Conservation (phyloP, 2,888 invertebrate species). For the Pemphredon lugubris region DNA sequence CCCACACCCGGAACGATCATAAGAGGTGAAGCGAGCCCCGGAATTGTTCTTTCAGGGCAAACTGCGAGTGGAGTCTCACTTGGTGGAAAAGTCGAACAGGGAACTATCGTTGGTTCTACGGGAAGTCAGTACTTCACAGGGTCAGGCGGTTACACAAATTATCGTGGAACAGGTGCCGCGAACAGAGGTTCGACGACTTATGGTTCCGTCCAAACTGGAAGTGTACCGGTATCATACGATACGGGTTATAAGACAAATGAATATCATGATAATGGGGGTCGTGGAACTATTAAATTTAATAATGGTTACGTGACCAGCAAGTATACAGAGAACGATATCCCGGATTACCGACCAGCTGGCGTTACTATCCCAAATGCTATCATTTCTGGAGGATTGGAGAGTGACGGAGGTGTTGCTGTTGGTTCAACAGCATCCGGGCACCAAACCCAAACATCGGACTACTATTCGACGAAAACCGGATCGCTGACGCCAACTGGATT, state of each 20-base stretch:
- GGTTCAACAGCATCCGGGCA: constrained; percentile 18
- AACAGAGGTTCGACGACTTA: constrained; percentile 4
- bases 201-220: constrained; percentile 23
- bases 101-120: constrained; percentile 38
- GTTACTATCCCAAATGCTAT: constrained; percentile 73
- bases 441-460: constrained; percentile 31
- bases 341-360: constrained; percentile 73
- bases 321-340: constrained; percentile 73
- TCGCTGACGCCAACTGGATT: constrained; percentile 70
- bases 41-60: constrained; percentile 56
- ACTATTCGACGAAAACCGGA: constrained; percentile 15
- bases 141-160: constrained; percentile 18
- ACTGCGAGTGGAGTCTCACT: constrained; percentile 54
- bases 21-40: constrained; percentile 50
- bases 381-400: constrained; percentile 72
- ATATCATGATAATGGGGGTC: constrained; percentile 73
- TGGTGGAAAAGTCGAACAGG: constrained; percentile 48
- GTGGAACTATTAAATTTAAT: constrained; percentile 73
- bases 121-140: constrained; percentile 20
- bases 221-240: constrained; percentile 16
- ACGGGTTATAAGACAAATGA: constrained; percentile 71
- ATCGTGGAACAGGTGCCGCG: constrained; percentile 7
- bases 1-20: constrained; percentile 49
- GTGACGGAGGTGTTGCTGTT: constrained; percentile 41
- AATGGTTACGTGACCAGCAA: constrained; percentile 72